Evolutionary conservation across 2,888 invertebrate genomes (phyloP).

Genomic region (Drosophila koepferae): DNA sequence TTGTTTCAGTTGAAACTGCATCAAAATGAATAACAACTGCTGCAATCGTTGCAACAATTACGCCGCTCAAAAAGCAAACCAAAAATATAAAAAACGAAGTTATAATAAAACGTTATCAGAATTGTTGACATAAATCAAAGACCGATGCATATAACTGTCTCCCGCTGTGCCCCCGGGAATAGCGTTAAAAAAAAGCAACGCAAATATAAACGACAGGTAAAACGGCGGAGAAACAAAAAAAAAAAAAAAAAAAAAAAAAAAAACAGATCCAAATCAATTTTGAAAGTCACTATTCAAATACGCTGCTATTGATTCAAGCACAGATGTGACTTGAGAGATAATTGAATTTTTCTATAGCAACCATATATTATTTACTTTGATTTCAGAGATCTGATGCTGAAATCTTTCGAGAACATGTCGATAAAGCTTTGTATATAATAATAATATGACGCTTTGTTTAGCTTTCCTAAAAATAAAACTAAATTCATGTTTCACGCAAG

Average conservation of each 20-base stretch:
- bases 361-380: too few species aligned
- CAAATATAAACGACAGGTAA: conserved; percentile 6
- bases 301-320: neutral
- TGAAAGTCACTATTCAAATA: neutral
- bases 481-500: too few species aligned
- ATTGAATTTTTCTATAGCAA: neutral
- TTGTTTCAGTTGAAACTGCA: conserved; percentile 2
- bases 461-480: too few species aligned
- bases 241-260: neutral
- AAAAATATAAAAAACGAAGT: conserved; percentile 38
- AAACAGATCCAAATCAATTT: too few species aligned
- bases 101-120: conserved; percentile 65
- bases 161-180: neutral
- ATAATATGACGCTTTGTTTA: too few species aligned
- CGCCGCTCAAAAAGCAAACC: neutral
- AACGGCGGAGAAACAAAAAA: neutral
- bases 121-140: conserved; percentile 64
- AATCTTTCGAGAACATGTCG: too few species aligned
- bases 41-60: neutral
- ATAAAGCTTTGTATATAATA: too few species aligned
- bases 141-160: conserved; percentile 17
- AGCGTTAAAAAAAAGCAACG: neutral
- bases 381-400: too few species aligned
- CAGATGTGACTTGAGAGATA: neutral
- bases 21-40: neutral